phyloP scores from a whole-genome alignment of 2,113 vertebrate genomes.

The Acrocephalus kingi region DNA sequence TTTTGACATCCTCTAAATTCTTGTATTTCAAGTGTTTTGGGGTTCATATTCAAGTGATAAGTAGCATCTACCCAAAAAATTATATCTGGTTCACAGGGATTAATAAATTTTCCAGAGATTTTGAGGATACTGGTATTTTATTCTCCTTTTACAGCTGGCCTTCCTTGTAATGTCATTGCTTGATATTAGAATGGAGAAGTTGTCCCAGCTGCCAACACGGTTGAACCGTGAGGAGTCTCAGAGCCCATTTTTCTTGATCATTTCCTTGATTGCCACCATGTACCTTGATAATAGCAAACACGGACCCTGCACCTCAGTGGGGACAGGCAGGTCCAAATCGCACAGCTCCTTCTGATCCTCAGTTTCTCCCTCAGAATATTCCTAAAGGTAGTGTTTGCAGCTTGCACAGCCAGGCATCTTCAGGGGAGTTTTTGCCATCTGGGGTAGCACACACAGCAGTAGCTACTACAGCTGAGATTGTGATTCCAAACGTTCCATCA shows the following conservation, averaged over 20 bases:
- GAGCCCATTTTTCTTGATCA: neutral
- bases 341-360: neutral
- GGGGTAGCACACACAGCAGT: neutral
- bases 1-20: neutral
- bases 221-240: neutral
- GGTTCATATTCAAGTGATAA: neutral
- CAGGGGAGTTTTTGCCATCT: neutral
- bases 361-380: neutral
- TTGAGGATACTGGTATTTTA: neutral
- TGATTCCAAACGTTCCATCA: neutral
- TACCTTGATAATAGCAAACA: neutral
- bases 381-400: neutral
- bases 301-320: fast-evolving
- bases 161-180: neutral
- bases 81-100: neutral
- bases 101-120: neutral
- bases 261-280: neutral
- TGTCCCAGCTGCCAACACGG: neutral
- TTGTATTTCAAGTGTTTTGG: neutral
- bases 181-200: neutral
- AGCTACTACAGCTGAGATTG: neutral
- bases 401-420: neutral
- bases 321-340: neutral
- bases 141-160: neutral
- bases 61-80: neutral